These are phyloP conservation scores for Cryptotis parvus DNA, from an alignment of 2,113 vertebrate genomes.

Conservation along the genomic window DNA sequence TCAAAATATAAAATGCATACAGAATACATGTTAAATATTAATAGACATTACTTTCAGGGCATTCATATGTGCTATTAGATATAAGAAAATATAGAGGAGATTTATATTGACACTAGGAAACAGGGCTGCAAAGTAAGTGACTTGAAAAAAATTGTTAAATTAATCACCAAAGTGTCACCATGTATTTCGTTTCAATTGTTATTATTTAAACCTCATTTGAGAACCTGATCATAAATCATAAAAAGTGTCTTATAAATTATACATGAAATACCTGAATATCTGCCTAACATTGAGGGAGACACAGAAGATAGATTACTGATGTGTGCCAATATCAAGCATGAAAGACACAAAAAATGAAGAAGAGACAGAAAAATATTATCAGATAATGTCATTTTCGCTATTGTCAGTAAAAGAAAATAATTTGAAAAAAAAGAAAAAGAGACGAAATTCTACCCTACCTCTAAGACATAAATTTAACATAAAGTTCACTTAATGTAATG, in stretches of 20 bases:
- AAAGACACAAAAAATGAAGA: conserved; percentile 41
- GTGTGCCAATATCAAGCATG: conserved; percentile 67
- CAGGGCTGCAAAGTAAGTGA: neutral
- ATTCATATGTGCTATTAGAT: neutral
- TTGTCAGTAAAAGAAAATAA: conserved; percentile 34
- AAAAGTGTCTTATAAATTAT: conserved; percentile 34
- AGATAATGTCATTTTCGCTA: neutral
- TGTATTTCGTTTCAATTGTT: conserved; percentile 37
- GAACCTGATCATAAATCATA: conserved; percentile 17
- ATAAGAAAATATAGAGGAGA: conserved; percentile 33
- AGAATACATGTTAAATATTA: neutral
- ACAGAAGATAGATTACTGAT: conserved; percentile 67
- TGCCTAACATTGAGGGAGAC: conserved; percentile 70
- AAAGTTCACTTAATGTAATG: neutral
- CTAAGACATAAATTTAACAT: neutral
- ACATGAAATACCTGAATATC: neutral
- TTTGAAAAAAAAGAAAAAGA: conserved; percentile 20
- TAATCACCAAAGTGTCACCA: neutral
- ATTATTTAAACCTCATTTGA: conserved; percentile 31
- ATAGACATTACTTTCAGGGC: neutral
- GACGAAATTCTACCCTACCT: neutral
- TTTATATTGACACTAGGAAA: conserved; percentile 30
- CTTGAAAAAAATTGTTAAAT: conserved; percentile 30
- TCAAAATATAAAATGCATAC: neutral
- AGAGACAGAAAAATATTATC: neutral